These are phyloP conservation scores for Sebastes paucispinis DNA, from an alignment of 2,797 vertebrate genomes.

Conservation along the genomic window DNA sequence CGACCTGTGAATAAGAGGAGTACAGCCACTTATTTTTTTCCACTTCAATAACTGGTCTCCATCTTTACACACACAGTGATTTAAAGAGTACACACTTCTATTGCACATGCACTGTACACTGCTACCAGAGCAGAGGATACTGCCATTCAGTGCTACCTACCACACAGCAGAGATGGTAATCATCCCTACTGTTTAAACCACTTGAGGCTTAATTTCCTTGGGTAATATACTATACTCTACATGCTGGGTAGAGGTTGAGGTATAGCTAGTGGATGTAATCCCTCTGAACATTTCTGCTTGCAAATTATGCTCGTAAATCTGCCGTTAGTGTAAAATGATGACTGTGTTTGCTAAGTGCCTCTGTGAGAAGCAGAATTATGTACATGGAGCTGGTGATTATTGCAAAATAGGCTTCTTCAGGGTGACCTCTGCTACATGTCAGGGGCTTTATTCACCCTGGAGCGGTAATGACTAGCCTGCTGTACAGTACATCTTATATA, in stretches of 20 bases:
- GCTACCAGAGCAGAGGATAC: background rate
- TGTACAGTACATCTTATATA: constrained; percentile 14
- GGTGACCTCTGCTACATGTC: constrained; percentile 33
- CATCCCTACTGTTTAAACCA: background rate
- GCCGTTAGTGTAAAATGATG: constrained; percentile 8
- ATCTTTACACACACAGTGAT: background rate
- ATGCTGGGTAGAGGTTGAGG: background rate
- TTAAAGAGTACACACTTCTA: background rate
- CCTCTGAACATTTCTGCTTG: background rate
- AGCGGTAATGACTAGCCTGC: constrained; percentile 29
- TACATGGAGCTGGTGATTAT: constrained; percentile 6
- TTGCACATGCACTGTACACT: background rate
- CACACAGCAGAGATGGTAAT: background rate
- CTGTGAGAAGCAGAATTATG: constrained; percentile 11
- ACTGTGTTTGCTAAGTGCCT: background rate
- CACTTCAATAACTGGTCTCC: no score
- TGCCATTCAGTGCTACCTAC: background rate
- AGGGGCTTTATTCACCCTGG: constrained; percentile 10
- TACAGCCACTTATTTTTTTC: no score
- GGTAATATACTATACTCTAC: background rate
- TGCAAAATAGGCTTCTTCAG: constrained; percentile 24
- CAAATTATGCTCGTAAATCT: constrained; percentile 14
- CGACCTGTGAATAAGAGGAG: no score
- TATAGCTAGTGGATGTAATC: background rate
- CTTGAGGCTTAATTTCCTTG: background rate